A percentile compares a stretch with the other conserved stretches of the same genome.
These are phyloP conservation scores for Sorex fumeus DNA, from an alignment of 2,113 vertebrate genomes.

Conservation along the genomic window DNA sequence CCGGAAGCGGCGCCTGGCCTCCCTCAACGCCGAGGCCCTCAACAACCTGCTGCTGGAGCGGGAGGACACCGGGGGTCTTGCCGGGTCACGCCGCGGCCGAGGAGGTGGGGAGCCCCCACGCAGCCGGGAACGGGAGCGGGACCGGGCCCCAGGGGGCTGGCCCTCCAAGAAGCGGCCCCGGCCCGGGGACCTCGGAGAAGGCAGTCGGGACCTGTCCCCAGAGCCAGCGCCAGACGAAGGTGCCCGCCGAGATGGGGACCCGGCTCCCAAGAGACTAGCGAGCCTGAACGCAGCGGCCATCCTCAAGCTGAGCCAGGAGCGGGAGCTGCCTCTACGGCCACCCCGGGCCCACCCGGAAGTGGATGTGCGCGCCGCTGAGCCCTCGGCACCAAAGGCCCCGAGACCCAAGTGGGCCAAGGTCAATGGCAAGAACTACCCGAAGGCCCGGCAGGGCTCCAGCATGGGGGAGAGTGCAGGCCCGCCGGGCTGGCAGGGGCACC, in stretches of 20 bases:
- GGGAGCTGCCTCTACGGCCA: slow-evolving; percentile 88
- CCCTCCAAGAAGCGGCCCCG: slow-evolving; percentile 85
- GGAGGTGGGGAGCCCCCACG: slow-evolving; percentile 83
- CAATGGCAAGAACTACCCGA: slow-evolving; percentile 90
- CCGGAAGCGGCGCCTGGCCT: slow-evolving; percentile 95
- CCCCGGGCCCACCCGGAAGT: slow-evolving; percentile 76
- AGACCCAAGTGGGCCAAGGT: slow-evolving; percentile 89
- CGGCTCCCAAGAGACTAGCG: slow-evolving; percentile 96
- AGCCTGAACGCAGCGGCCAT: slow-evolving; percentile 97
- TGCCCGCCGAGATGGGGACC: slow-evolving; percentile 88
- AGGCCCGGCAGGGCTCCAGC: slow-evolving; percentile 90
- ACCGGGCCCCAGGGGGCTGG: slow-evolving; percentile 83
- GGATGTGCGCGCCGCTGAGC: slow-evolving; percentile 71
- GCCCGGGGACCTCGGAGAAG: slow-evolving; percentile 81
- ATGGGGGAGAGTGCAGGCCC: slow-evolving; percentile 88
- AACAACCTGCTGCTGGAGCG: slow-evolving; percentile 96
- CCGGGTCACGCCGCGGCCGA: slow-evolving; percentile 66
- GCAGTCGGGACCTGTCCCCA: slow-evolving; percentile 83
- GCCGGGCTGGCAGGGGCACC: slow-evolving; percentile 78
- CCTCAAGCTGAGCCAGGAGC: slow-evolving; percentile 95
- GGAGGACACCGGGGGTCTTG: slow-evolving; percentile 85
- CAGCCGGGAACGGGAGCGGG: slow-evolving; percentile 85
- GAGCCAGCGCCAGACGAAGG: slow-evolving; percentile 87
- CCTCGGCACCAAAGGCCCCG: slow-evolving; percentile 83
- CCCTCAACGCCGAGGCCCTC: slow-evolving; percentile 97